A percentile compares a stretch with the other conserved stretches of the same genome.
Conservation (phyloP, 2,797 vertebrate genomes). For the Triplophysa yarkandensis region DNA sequence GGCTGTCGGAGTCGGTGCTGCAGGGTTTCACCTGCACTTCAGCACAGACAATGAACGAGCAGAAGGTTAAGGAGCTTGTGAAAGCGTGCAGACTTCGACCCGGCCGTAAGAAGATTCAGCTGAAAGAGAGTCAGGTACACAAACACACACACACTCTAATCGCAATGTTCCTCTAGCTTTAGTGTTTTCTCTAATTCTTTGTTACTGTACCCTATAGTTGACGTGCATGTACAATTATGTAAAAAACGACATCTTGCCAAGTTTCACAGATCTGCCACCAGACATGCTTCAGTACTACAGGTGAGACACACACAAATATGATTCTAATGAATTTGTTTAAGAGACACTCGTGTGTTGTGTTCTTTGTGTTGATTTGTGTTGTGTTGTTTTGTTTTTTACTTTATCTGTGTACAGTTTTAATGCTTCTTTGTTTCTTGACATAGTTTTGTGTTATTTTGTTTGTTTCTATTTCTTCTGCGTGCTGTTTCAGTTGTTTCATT, state of each 20-base stretch:
- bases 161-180: too few species aligned
- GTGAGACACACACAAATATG: constrained; percentile 54
- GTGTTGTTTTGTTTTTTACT: too few species aligned
- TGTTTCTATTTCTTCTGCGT: too few species aligned
- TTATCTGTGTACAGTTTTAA: too few species aligned
- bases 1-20: constrained; percentile 64
- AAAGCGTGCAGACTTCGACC: constrained; percentile 57
- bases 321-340: too few species aligned
- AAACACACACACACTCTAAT: too few species aligned
- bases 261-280: constrained; percentile 66
- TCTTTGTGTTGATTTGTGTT: too few species aligned
- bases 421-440: too few species aligned
- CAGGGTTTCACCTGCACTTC: constrained; percentile 70
- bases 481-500: too few species aligned
- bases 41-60: constrained; percentile 29
- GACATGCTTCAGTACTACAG: constrained; percentile 71
- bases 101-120: constrained; percentile 58
- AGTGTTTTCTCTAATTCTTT: neutral
- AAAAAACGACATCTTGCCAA: constrained; percentile 45
- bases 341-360: too few species aligned
- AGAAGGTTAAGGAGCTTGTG: constrained; percentile 52
- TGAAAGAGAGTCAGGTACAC: constrained; percentile 68
- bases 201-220: constrained; percentile 57
- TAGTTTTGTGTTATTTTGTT: too few species aligned
- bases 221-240: constrained; percentile 71